Conservation (phyloP, 2,797 vertebrate species). For the Clarias laeviceps region DNA sequence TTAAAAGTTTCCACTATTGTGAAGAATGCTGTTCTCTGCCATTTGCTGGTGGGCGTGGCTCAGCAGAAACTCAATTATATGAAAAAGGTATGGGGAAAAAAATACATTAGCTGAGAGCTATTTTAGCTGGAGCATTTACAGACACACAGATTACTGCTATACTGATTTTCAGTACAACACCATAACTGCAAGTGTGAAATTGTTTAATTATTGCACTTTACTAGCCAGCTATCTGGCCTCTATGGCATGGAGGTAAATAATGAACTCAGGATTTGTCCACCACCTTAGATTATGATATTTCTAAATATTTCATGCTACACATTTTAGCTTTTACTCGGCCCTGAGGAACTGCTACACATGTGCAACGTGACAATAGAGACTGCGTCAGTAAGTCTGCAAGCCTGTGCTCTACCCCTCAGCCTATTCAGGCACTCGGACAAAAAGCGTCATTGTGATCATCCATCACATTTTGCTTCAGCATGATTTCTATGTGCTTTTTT, state of each 20-base stretch:
- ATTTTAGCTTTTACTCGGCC: background rate
- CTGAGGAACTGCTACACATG: background rate
- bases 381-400: constrained; percentile 1
- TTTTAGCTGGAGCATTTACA: too few relatives aligned
- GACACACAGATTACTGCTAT: background rate
- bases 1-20: too few relatives aligned
- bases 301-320: background rate
- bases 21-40: too few relatives aligned
- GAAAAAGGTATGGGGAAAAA: too few relatives aligned
- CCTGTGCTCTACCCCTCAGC: background rate
- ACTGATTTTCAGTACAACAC: background rate
- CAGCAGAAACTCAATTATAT: too few relatives aligned
- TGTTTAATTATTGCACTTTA: background rate
- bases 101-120: too few relatives aligned
- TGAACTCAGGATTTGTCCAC: background rate
- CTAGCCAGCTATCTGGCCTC: background rate
- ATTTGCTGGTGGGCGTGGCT: too few relatives aligned
- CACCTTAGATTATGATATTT: background rate
- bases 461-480: background rate
- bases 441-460: background rate
- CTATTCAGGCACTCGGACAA: background rate
- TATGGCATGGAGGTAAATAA: background rate
- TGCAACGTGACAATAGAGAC: background rate
- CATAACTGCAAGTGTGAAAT: background rate
- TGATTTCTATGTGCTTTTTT: background rate